These are phyloP conservation scores for Julus scanicus DNA, from an alignment of 2,888 invertebrate species.

Conservation along the genomic window DNA sequence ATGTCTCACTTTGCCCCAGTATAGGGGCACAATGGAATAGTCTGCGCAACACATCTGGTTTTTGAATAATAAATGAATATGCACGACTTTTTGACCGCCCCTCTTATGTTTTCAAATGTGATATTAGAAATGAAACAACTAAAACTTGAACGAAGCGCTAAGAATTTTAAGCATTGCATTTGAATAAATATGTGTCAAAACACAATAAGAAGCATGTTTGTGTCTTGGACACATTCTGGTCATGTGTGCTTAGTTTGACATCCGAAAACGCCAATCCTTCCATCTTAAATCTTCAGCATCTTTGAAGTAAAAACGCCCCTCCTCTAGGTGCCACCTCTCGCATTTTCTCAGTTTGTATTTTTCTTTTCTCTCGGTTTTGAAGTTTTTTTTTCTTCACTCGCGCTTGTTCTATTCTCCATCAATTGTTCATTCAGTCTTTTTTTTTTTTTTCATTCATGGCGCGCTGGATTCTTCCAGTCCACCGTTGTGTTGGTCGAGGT, in stretches of 20 bases:
- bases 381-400: not conserved
- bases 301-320: not conserved
- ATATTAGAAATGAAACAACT: too few species aligned
- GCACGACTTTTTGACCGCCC: too few species aligned
- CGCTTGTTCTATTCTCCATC: not conserved
- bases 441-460: conserved; percentile 21
- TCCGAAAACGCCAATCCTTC: not conserved
- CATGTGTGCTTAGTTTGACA: not conserved
- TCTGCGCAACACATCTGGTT: too few species aligned
- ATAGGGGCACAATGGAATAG: too few species aligned
- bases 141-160: too few species aligned
- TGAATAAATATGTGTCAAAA: too few species aligned
- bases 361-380: not conserved
- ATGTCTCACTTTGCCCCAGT: too few species aligned
- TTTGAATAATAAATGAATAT: too few species aligned
- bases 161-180: too few species aligned
- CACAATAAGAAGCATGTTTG: too few species aligned
- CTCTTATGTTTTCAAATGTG: too few species aligned
- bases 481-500: conserved; percentile 7
- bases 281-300: not conserved
- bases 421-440: conserved; percentile 34
- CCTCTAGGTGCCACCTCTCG: conserved; percentile 12
- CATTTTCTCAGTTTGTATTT: not conserved
- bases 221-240: not conserved
- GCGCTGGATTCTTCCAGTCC: not conserved